Conservation (phyloP, 2,797 vertebrate genomes). For the Rhyacichthys aspro region DNA sequence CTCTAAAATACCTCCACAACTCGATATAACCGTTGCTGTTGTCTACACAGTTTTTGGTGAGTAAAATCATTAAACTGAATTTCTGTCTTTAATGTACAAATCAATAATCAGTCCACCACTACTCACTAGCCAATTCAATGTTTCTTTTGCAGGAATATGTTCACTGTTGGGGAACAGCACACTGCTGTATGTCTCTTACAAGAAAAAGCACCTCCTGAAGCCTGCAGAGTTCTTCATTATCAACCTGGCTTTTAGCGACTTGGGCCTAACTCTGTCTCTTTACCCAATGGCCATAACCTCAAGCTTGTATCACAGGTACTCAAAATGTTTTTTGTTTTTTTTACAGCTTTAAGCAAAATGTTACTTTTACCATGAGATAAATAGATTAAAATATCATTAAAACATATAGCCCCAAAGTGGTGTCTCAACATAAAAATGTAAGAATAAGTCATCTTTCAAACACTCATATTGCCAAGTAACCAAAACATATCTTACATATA, state of each 20-base stretch:
- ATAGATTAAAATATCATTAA: no score
- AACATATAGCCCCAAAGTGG: no score
- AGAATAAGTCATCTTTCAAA: no score
- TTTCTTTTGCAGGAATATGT: slow-evolving; percentile 66
- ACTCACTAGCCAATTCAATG: neutral
- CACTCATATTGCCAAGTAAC: no score
- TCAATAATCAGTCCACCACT: neutral
- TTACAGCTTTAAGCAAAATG: neutral
- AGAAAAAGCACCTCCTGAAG: slow-evolving; percentile 82
- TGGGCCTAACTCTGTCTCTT: slow-evolving; percentile 84
- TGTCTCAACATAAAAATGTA: no score
- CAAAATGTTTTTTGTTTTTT: neutral
- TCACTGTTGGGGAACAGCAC: slow-evolving; percentile 82
- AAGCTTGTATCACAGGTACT: slow-evolving; percentile 85
- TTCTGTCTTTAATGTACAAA: neutral
- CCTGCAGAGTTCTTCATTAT: slow-evolving; percentile 85
- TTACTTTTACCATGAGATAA: neutral
- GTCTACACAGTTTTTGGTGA: slow-evolving; percentile 80
- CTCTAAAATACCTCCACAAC: slow-evolving; percentile 72
- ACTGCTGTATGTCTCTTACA: slow-evolving; percentile 81
- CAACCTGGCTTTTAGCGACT: slow-evolving; percentile 84
- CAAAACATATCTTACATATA: no score
- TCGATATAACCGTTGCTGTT: slow-evolving; percentile 74
- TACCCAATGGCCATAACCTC: slow-evolving; percentile 84
- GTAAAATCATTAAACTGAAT: slow-evolving; percentile 27